Base-by-base conservation (phyloP, 2,113 vertebrate genomes). In the Glareola pratincola region DNA sequence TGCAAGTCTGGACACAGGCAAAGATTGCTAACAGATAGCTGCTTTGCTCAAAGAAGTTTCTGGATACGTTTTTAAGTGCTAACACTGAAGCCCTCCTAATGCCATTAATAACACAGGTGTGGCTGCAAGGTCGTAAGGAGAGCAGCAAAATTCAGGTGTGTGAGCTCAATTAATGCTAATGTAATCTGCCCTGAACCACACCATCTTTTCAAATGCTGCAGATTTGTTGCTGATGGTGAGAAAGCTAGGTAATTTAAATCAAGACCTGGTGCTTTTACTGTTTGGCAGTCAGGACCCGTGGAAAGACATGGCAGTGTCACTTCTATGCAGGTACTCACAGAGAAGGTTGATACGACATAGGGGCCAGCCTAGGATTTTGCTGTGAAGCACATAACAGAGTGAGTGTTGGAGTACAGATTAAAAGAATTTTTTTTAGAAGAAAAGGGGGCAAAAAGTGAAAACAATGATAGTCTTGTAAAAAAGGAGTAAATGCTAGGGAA, bases 181-280 rank as follows among this genome's bases (percentile, higher is more conserved):
- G 13, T 27, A 45, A 71, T 47, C 22, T 75, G 63, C 26, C 29
- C 54, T 36, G 36, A 80, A 30, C 17, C 8, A 12, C 32, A 23
- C 10, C 3, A 1, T 14, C 48, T 79, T 72, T 79, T 86, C 45
- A 87, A 14, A 30, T n/a, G 45, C 32, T 90, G 69, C 50, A 54
- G 63, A 3, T 79, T 30, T 59, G 45, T 59, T 79, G 78, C 56
- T 36, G 45, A 4, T 66, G 11, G 26, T 80, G 41, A 36, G 45
- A 39, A 48, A 23, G 10, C 3, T 57, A 18, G 8, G 11, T 63
- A 37, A 75, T 59, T 87, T 91, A 68, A 94, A 87, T 26, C 26
- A 91, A 78, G 47, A 41, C 8, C 17, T 64, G 26, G 3, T 8
- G 4, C 8, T 51, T 1, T 0, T 15, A 0, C 17, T 90, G 4